Evolutionary conservation across 2,888 invertebrate genomes (phyloP).

Genomic region (Nemapogon koenigi): DNA sequence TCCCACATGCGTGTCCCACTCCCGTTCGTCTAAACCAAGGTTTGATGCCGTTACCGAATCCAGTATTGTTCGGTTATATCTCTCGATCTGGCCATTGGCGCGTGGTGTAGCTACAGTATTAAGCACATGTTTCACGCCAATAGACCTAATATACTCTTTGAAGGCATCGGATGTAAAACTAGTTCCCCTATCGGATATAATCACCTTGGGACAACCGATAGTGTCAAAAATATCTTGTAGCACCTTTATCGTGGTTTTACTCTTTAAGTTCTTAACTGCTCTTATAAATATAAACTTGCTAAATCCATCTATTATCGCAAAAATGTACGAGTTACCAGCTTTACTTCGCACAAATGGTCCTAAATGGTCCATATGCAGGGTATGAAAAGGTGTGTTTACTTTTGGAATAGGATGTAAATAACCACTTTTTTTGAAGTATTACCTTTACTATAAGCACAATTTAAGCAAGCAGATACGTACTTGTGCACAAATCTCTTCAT

Average conservation of each 20-base stretch:
- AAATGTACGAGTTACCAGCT: constrained; percentile 15
- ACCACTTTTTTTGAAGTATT: constrained; percentile 10
- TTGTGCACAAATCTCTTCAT: constrained; percentile 16
- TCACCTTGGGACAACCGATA: constrained; percentile 9
- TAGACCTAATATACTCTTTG: constrained; percentile 2
- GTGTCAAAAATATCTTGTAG: constrained; percentile 9
- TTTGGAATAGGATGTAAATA: constrained; percentile 14
- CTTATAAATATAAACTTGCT: constrained; percentile 13
- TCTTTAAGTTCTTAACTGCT: constrained; percentile 11
- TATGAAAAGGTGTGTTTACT: constrained; percentile 10
- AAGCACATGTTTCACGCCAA: constrained; percentile 14
- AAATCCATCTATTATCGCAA: constrained; percentile 16
- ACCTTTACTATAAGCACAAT: constrained; percentile 16
- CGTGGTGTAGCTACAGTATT: constrained; percentile 19
- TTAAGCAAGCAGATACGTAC: constrained; percentile 15
- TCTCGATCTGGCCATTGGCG: constrained; percentile 19
- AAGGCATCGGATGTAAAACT: constrained; percentile 10
- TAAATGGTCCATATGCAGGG: constrained; percentile 14
- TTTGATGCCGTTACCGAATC: constrained; percentile 10
- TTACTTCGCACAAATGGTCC: constrained; percentile 16
- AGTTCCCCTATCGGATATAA: constrained; percentile 13
- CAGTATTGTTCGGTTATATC: constrained; percentile 17
- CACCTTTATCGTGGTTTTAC: constrained; percentile 11
- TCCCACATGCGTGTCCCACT: constrained; percentile 13
- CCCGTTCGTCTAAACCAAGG: constrained; percentile 1